Percentiles rank a stretch among this genome's conserved stretches.
These are phyloP conservation scores for Microchirus variegatus DNA, from an alignment of 2,797 vertebrate species.

Conservation along the genomic window DNA sequence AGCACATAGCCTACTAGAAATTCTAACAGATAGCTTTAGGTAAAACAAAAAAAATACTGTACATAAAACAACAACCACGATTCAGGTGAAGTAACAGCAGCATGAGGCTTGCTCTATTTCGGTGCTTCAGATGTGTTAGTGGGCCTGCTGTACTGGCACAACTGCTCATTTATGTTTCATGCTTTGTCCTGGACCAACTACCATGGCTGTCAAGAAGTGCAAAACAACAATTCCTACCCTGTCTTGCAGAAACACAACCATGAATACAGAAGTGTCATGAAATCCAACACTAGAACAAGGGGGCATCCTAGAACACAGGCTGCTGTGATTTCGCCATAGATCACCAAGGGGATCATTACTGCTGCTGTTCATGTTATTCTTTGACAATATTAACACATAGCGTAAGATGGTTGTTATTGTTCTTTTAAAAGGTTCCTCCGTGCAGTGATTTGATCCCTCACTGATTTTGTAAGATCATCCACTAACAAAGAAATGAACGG, in stretches of 20 bases:
- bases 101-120: neutral
- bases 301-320: neutral
- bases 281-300: neutral
- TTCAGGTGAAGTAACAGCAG: neutral
- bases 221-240: conserved; percentile 20
- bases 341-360: neutral
- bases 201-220: neutral
- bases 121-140: conserved; percentile 2
- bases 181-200: conserved; percentile 14
- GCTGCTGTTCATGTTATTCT: neutral
- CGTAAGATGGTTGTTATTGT: no score
- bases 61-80: neutral
- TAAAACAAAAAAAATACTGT: neutral
- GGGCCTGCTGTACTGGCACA: conserved; percentile 1
- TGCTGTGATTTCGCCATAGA: neutral
- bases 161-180: conserved; percentile 46
- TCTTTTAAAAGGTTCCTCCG: no score
- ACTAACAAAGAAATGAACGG: no score
- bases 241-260: conserved; percentile 17
- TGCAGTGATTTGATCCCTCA: no score
- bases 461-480: no score
- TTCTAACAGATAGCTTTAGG: neutral
- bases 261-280: neutral
- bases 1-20: neutral
- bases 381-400: neutral